Percentiles rank a stretch among this genome's conserved stretches.
Evolutionary conservation across 2,888 invertebrate species (phyloP).

Genomic region (Folsomia manolachei): DNA sequence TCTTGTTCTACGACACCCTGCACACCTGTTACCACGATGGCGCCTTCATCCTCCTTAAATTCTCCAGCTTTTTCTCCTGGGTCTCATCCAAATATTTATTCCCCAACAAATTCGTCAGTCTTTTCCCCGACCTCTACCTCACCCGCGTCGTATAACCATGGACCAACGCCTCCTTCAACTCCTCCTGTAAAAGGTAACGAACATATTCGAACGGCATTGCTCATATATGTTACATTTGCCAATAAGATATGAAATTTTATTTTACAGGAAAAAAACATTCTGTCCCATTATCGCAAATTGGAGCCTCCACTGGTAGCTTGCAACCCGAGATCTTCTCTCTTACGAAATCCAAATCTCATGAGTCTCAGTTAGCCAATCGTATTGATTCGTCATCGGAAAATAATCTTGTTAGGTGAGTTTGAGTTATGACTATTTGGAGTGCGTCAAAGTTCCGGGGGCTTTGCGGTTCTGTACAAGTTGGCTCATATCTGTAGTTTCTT

Average conservation of each 20-base stretch:
- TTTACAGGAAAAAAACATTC: constrained; percentile 74
- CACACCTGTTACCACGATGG: constrained; percentile 46
- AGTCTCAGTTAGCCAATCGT: constrained; percentile 75
- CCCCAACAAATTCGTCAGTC: constrained; percentile 51
- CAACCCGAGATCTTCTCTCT: constrained; percentile 64
- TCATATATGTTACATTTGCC: neutral
- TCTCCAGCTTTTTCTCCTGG: constrained; percentile 47
- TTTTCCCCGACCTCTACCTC: constrained; percentile 58
- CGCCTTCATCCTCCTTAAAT: constrained; percentile 45
- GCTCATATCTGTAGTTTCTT: no score
- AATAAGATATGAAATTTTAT: neutral
- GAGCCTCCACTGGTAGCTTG: constrained; percentile 52
- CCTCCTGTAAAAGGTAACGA: constrained; percentile 57
- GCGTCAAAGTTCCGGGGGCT: no score
- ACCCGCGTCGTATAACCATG: constrained; percentile 50
- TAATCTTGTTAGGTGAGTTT: constrained; percentile 53
- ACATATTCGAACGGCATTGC: neutral
- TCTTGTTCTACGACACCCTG: constrained; percentile 48
- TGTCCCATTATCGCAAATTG: constrained; percentile 54
- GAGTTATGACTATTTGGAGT: constrained; percentile 13
- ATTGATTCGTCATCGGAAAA: constrained; percentile 55
- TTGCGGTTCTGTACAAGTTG: no score
- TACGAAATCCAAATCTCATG: constrained; percentile 87
- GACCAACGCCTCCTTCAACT: constrained; percentile 59
- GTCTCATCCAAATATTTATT: constrained; percentile 47